These are phyloP conservation scores for Drosophila multiciliata DNA, from an alignment of 2,888 invertebrate species.

Conservation along the genomic window DNA sequence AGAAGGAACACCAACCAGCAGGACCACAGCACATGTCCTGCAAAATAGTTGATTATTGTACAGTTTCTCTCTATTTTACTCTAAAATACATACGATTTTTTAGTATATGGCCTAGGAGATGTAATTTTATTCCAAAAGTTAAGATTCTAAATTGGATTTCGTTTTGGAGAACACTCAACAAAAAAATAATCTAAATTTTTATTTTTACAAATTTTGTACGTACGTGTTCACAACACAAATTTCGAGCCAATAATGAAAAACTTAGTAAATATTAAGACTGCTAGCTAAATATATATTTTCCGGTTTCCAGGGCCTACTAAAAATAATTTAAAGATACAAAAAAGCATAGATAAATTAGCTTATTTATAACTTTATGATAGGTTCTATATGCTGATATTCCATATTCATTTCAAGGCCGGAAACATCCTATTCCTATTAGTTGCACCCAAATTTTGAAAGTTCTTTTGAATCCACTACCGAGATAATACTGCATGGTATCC, in stretches of 20 bases:
- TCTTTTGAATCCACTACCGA: constrained; percentile 4
- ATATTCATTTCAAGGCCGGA: neutral
- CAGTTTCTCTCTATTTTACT: neutral
- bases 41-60: neutral
- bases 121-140: neutral
- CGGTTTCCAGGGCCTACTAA: constrained; percentile 25
- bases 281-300: neutral
- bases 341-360: too few relatives aligned
- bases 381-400: neutral
- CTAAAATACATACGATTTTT: neutral
- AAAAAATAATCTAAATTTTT: constrained; percentile 48
- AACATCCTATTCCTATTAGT: constrained; percentile 1
- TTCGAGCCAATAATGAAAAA: constrained; percentile 15
- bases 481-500: constrained; percentile 2
- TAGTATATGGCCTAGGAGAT: neutral
- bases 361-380: neutral
- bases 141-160: neutral
- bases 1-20: constrained; percentile 43
- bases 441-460: constrained; percentile 12
- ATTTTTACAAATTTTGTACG: constrained; percentile 12
- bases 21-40: constrained; percentile 67
- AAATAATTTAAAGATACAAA: neutral
- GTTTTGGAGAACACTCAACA: constrained; percentile 35
- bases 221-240: constrained; percentile 48
- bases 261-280: neutral